Evolutionary conservation across 1,140 invertebrate species (phyloP).

Genomic region (Eubasilissa regina): DNA sequence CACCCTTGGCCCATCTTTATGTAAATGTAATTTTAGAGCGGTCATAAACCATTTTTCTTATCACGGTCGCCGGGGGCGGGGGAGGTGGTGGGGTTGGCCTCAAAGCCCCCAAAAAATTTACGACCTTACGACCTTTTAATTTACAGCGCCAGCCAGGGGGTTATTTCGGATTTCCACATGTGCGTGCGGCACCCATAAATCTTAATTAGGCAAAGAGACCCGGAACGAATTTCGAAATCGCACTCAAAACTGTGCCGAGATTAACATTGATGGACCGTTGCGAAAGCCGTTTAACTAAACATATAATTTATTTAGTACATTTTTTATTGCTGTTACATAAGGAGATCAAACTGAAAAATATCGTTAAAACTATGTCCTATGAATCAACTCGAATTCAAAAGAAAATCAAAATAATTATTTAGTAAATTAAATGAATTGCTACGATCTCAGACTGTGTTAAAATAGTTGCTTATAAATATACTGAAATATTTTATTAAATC

Average conservation of each 20-base stretch:
- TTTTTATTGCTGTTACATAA: no score
- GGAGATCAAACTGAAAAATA: no score
- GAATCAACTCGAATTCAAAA: no score
- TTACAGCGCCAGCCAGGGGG: not conserved
- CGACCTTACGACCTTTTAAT: slow-evolving; percentile 19
- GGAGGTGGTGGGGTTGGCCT: not conserved
- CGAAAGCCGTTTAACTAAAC: no score
- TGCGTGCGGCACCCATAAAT: slow-evolving; percentile 26
- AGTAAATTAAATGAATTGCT: no score
- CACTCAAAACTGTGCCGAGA: not conserved
- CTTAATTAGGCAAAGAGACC: slow-evolving; percentile 27
- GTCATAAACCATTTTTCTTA: slow-evolving; percentile 43
- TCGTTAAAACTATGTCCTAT: no score
- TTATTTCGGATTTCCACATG: slow-evolving; percentile 34
- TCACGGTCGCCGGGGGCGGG: slow-evolving; percentile 7
- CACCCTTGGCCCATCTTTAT: slow-evolving; percentile 24
- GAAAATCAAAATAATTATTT: no score
- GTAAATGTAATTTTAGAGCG: slow-evolving; percentile 20
- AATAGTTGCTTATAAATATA: no score
- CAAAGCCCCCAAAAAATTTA: slow-evolving; percentile 30
- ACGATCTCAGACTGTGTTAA: no score
- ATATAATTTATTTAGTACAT: no score
- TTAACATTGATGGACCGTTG: no score
- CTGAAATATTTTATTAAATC: no score
- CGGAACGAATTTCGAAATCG: slow-evolving; percentile 4